Conservation (phyloP, 1,140 invertebrate genomes). For the Drosophila fuyamai region DNA sequence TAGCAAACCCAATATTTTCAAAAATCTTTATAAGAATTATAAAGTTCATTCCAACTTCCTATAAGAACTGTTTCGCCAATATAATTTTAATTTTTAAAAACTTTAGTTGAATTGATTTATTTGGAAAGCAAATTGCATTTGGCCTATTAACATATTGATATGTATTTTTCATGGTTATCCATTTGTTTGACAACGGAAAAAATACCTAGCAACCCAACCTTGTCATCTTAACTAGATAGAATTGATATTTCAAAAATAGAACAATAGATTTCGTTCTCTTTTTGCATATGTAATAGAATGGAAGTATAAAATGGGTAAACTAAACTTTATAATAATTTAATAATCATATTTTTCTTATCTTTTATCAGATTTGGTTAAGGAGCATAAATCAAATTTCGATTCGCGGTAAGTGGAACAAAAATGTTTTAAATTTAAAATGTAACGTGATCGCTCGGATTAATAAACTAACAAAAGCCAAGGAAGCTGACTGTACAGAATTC, state of each 20-base stretch:
- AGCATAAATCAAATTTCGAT: constrained; percentile 10
- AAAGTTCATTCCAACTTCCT: neutral
- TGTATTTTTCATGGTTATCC: neutral
- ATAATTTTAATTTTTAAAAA: neutral
- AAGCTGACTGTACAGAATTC: no score
- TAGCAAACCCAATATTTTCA: neutral
- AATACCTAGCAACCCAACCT: constrained; percentile 28
- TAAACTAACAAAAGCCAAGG: no score
- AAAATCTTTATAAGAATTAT: neutral
- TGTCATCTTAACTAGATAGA: neutral
- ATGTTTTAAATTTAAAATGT: neutral
- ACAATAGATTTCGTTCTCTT: neutral
- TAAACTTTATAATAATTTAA: no score
- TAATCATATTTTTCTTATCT: neutral
- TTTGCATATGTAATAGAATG: no score
- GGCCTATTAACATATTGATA: neutral
- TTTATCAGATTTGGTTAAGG: constrained; percentile 24
- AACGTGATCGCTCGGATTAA: neutral
- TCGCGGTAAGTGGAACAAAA: constrained; percentile 18
- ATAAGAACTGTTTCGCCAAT: neutral
- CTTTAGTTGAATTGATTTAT: neutral
- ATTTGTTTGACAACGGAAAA: constrained; percentile 7
- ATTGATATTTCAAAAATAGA: neutral
- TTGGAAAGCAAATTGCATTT: neutral
- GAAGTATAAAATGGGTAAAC: no score